Evolutionary conservation across 2,113 vertebrate species (phyloP).

Genomic region (Aptenodytes forsteri): DNA sequence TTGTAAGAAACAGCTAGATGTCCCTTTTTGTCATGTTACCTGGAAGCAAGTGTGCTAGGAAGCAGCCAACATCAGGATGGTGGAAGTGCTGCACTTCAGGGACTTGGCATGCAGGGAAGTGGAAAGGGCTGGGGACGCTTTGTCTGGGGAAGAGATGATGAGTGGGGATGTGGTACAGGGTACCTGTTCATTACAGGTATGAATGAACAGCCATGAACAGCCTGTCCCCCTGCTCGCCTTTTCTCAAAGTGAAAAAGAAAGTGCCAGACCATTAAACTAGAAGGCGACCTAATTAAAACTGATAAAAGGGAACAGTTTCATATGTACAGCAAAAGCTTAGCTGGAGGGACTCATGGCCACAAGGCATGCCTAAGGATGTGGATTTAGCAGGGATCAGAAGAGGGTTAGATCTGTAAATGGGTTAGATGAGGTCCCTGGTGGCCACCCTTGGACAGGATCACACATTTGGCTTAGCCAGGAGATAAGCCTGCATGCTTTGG

Average conservation of each 20-base stretch:
- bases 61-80: background rate
- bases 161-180: background rate
- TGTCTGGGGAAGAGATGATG: background rate
- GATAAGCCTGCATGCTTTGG: background rate
- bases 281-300: conserved; percentile 34
- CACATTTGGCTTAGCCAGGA: background rate
- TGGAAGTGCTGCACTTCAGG: background rate
- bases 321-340: background rate
- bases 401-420: conserved; percentile 24
- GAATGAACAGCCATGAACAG: background rate
- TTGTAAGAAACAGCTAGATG: background rate
- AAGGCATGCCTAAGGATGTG: conserved; percentile 20
- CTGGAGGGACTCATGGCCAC: conserved; percentile 19
- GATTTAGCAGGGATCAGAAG: conserved; percentile 43
- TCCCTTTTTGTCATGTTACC: background rate
- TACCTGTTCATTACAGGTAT: background rate
- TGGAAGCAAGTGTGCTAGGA: background rate
- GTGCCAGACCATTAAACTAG: background rate
- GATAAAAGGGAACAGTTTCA: conserved; percentile 24
- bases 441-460: background rate
- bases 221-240: fast-evolving
- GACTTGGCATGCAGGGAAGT: background rate
- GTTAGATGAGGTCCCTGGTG: background rate
- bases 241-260: background rate
- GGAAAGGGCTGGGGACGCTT: background rate